Evolutionary conservation across 2,797 vertebrate genomes (phyloP).

Genomic region (Allobates femoralis): DNA sequence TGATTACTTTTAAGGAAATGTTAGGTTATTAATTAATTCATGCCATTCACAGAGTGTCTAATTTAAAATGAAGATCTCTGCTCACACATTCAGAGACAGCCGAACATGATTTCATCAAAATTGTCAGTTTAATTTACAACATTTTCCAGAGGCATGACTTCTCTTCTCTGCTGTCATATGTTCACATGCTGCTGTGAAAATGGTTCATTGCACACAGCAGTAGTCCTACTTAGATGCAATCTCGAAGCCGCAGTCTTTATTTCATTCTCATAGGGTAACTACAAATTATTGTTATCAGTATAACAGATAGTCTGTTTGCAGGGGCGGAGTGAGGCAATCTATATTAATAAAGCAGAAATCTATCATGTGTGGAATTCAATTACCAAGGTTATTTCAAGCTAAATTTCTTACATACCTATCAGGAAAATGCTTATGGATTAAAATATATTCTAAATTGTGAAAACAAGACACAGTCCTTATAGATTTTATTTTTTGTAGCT

Average conservation of each 20-base stretch:
- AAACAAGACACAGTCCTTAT: background rate
- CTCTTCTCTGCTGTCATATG: conserved; percentile 35
- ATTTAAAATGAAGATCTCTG: conserved; percentile 47
- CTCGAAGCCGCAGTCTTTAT: conserved; percentile 4
- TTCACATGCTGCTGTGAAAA: conserved; percentile 33
- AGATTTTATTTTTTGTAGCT: background rate
- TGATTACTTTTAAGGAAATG: conserved; percentile 12
- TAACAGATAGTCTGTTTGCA: background rate
- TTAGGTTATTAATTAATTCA: background rate
- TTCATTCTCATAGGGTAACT: conserved; percentile 10
- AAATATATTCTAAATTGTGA: background rate
- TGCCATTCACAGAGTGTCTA: conserved; percentile 8
- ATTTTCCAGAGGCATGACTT: conserved; percentile 30
- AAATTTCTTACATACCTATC: background rate
- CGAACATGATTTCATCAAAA: conserved; percentile 51
- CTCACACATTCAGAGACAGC: background rate
- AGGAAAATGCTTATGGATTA: background rate
- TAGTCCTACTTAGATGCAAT: conserved; percentile 26
- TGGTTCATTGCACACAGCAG: conserved; percentile 39
- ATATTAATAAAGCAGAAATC: conserved; percentile 1
- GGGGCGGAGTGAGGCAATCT: background rate
- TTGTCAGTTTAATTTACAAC: conserved; percentile 50
- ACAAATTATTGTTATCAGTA: conserved; percentile 33
- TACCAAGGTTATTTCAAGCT: background rate
- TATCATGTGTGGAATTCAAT: background rate